phyloP scores from a whole-genome alignment of 2,888 invertebrate species.

The Oxytorus armatus region DNA sequence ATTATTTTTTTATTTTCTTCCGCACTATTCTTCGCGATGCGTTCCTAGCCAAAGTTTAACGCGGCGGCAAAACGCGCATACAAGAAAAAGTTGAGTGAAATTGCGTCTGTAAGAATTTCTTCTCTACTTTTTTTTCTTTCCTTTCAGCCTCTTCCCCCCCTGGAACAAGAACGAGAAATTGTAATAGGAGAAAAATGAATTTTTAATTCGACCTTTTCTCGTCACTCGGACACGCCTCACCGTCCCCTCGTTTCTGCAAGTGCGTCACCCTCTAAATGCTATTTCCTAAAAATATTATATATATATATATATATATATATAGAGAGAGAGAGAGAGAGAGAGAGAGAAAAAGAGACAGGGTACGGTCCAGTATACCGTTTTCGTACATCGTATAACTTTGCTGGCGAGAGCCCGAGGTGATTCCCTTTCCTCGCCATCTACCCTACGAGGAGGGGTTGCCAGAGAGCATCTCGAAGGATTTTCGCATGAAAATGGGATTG shows the following conservation, averaged over 20 bases:
- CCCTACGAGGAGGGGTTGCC: slow-evolving; percentile 27
- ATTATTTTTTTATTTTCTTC: not conserved
- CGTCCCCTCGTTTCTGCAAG: slow-evolving; percentile 5
- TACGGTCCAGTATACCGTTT: slow-evolving; percentile 30
- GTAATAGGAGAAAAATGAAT: slow-evolving; percentile 45
- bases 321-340: slow-evolving; percentile 5
- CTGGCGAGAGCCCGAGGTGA: slow-evolving; percentile 40
- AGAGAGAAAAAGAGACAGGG: slow-evolving; percentile 1
- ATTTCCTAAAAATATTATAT: slow-evolving; percentile 42
- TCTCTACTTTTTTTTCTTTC: not conserved
- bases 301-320: slow-evolving; percentile 37
- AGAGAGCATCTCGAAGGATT: slow-evolving; percentile 65
- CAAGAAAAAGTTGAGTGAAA: slow-evolving; percentile 39
- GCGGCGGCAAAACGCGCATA: not conserved
- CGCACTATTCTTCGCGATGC: no score
- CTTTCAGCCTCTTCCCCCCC: slow-evolving; percentile 2
- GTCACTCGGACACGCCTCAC: slow-evolving; percentile 33
- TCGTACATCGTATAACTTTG: slow-evolving; percentile 61
- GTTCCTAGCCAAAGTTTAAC: slow-evolving; percentile 49
- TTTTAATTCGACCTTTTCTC: slow-evolving; percentile 58
- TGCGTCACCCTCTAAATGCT: slow-evolving; percentile 52
- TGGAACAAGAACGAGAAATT: slow-evolving; percentile 21
- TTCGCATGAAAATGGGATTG: slow-evolving; percentile 68
- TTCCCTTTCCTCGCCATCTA: not conserved
- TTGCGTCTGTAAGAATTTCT: slow-evolving; percentile 35